Conservation (phyloP, 2,888 invertebrate genomes). For the Micoletzkya japonica region DNA sequence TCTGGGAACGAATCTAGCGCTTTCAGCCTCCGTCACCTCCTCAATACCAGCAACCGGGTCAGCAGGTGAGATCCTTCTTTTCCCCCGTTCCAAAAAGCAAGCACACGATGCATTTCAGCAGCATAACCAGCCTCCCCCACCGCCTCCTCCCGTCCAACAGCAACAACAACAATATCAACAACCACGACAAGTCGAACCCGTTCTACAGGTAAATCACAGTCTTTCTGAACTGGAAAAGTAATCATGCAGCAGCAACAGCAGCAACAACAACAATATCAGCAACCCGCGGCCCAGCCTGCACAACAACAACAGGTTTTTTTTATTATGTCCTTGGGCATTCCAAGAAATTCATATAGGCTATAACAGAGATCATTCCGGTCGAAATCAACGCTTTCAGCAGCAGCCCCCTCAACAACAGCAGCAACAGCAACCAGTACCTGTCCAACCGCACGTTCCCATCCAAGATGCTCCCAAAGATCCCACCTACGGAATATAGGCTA, state of each 20-base stretch:
- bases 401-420: slow-evolving; percentile 32
- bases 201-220: too few species aligned
- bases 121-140: too few species aligned
- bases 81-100: slow-evolving; percentile 17
- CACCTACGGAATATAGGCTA: slow-evolving; percentile 43
- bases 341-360: too few species aligned
- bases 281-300: slow-evolving; percentile 32
- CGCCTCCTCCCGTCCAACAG: too few species aligned
- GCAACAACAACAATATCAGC: slow-evolving; percentile 31
- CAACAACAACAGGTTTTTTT: slow-evolving; percentile 24
- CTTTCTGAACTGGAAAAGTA: too few species aligned
- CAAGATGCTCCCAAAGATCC: slow-evolving; percentile 45
- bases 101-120: slow-evolving; percentile 28
- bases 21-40: slow-evolving; percentile 27
- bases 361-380: too few species aligned
- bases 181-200: too few species aligned
- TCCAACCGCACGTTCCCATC: slow-evolving; percentile 35
- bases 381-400: slow-evolving; percentile 17
- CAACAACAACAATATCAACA: too few species aligned
- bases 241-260: slow-evolving; percentile 29
- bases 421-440: slow-evolving; percentile 21
- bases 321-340: too few species aligned
- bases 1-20: not conserved
- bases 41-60: slow-evolving; percentile 29
- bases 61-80: slow-evolving; percentile 24